Percentiles rank a stretch among this genome's conserved stretches.
Evolutionary conservation across 2,888 invertebrate species (phyloP).

Genomic region (Xanthorhoe designata): DNA sequence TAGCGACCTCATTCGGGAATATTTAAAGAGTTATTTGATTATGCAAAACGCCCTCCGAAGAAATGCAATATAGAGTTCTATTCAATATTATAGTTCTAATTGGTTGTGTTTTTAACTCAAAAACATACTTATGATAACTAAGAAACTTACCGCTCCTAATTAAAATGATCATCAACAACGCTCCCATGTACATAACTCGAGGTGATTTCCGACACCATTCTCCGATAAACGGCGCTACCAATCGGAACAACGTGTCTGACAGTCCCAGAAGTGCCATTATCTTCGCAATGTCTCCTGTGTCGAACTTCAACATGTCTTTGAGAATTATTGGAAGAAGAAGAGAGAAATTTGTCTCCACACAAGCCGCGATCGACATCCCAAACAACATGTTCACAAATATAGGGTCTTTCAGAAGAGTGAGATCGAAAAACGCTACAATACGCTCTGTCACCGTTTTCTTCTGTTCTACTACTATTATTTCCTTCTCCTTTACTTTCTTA

Average conservation of each 20-base stretch:
- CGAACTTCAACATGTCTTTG: constrained; percentile 86
- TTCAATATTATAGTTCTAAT: too few species aligned
- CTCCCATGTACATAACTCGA: constrained; percentile 87
- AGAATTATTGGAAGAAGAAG: constrained; percentile 88
- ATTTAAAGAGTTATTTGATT: too few species aligned
- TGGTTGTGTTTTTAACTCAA: too few species aligned
- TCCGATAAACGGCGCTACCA: constrained; percentile 88
- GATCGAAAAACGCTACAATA: constrained; percentile 86
- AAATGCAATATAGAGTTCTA: too few species aligned
- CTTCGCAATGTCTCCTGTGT: constrained; percentile 85
- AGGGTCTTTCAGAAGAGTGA: constrained; percentile 88
- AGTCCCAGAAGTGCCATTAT: constrained; percentile 87
- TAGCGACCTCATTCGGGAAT: too few species aligned
- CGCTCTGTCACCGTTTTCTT: constrained; percentile 55
- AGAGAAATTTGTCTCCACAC: constrained; percentile 89
- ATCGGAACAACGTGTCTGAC: constrained; percentile 86
- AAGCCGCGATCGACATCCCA: constrained; percentile 88
- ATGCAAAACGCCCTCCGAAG: too few species aligned
- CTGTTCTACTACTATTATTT: constrained; percentile 42
- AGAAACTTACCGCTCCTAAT: constrained; percentile 87
- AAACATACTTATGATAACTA: neutral
- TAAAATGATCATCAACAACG: constrained; percentile 85
- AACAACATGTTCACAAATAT: constrained; percentile 88
- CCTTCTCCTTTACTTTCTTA: constrained; percentile 52
- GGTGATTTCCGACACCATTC: constrained; percentile 87